Percentiles rank a stretch among this genome's conserved stretches.
Conservation (phyloP, 2,888 invertebrate genomes). For the Drosophila cognata region DNA sequence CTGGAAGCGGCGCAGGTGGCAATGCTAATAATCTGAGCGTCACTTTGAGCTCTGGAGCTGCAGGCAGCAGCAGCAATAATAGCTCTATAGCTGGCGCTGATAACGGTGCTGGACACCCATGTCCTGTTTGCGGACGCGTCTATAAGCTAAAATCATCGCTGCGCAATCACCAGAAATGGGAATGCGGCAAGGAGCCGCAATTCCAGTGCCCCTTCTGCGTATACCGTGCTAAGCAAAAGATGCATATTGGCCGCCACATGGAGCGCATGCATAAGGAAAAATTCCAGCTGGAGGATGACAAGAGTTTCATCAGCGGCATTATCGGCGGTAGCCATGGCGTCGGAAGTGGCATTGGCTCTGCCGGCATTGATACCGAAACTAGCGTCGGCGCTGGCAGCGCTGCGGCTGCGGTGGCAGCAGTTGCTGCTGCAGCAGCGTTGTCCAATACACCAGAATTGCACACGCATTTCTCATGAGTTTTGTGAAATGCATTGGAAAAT, state of each 20-base stretch:
- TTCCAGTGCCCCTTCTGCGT: constrained; percentile 93
- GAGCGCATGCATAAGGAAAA: constrained; percentile 92
- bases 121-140: constrained; percentile 92
- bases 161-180: constrained; percentile 94
- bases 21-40: constrained; percentile 41
- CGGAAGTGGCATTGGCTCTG: constrained; percentile 31
- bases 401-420: constrained; percentile 49
- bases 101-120: constrained; percentile 88
- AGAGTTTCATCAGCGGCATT: constrained; percentile 76
- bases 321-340: constrained; percentile 54
- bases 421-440: constrained; percentile 9
- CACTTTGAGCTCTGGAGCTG: constrained; percentile 13
- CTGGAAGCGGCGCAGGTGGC: constrained; percentile 55
- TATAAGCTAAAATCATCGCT: constrained; percentile 95
- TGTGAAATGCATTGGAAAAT: not conserved
- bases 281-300: constrained; percentile 85
- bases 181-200: constrained; percentile 93
- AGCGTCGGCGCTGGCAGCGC: constrained; percentile 23
- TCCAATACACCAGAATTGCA: constrained; percentile 78
- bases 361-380: constrained; percentile 28
- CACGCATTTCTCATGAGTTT: constrained; percentile 82
- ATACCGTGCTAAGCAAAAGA: constrained; percentile 93
- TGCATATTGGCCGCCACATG: constrained; percentile 93
- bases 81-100: constrained; percentile 60
- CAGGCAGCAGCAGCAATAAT: constrained; percentile 50